phyloP scores from a whole-genome alignment of 37 sponge, comb jelly and placozoan genomes.

The Cliona cf. orientalis region DNA sequence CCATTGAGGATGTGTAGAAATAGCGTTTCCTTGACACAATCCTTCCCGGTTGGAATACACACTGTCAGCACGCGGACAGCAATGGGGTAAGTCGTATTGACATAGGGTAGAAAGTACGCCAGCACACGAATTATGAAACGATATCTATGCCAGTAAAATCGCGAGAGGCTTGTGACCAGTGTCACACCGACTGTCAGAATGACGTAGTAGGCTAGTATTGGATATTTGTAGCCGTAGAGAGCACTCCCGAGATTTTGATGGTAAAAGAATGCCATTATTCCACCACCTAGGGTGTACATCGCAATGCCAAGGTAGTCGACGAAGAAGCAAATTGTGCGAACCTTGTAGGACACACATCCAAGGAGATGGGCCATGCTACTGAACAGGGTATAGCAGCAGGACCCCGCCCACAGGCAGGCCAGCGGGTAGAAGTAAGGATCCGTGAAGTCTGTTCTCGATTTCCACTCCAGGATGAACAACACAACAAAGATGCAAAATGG shows the following conservation, averaged over 20 bases:
- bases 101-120: conserved; percentile 39
- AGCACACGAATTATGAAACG: conserved; percentile 52
- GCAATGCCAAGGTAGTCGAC: conserved; percentile 83
- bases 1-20: not conserved
- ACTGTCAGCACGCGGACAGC: not conserved
- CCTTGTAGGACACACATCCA: conserved; percentile 29
- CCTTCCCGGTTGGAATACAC: conserved; percentile 5
- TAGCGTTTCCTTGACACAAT: conserved; percentile 47
- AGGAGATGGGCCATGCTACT: conserved; percentile 81
- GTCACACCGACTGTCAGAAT: conserved; percentile 21
- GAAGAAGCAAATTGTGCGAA: conserved; percentile 68
- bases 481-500: conserved; percentile 44
- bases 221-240: conserved; percentile 18
- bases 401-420: conserved; percentile 59
- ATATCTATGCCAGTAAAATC: conserved; percentile 59
- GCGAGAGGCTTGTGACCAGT: conserved; percentile 42
- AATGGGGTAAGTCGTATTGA: conserved; percentile 17
- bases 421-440: conserved; percentile 68
- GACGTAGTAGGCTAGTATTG: conserved; percentile 3
- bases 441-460: conserved; percentile 6
- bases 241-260: conserved; percentile 14
- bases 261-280: conserved; percentile 50
- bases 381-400: conserved; percentile 52
- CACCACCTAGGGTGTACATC: conserved; percentile 56
- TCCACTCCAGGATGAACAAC: conserved; percentile 28